Base-by-base conservation (phyloP, 2,113 vertebrate species). In the Tachycineta bicolor region DNA sequence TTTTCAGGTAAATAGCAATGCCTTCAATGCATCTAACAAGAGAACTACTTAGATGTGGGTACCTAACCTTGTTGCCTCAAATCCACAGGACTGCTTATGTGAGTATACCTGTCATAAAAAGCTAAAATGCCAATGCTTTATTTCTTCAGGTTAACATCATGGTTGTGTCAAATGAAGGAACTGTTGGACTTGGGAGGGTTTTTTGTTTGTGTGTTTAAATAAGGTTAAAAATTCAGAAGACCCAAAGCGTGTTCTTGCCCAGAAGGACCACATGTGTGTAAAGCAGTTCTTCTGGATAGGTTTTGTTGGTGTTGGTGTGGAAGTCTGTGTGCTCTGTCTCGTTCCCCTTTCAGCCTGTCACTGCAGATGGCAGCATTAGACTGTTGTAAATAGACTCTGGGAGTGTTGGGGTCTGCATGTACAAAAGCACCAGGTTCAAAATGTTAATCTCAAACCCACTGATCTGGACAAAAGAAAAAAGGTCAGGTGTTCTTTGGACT, bases 111-210 rank as follows among this genome's bases (percentile, higher is more conserved):
- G 33, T n/a, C 21, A 2, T 24, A 47, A 77, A 84, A 60, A 89
- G 18, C 37, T 52, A 49, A 77, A 88, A 47, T 33, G 4, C 20
- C 9, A 46, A 5, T 64, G 25, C 9, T 33, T 44, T 47, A n/a
- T 71, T 77, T 79, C 55, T 93, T 14, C 8, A 33, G 14, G 9
- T 34, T 56, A 24, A 28, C 46, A 19, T 26, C 23, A 50, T 37
- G 31, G 7, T 82, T 78, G 14, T 58, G 23, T 37, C 12, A 84
- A 89, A 89, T 7, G 25, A 33, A 86, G 68, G 46, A 63, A 43
- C 52, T 75, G 4, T 43, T 90, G 22, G 29, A 73, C 21, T 69
- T 9, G 0, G 21, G 23, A 6, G 0, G 11, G 14, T 43, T n/a
- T 43, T 33, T 37, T 28, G 10, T 17, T 49, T 60, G 2, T 75